Evolutionary conservation across 2,888 invertebrate genomes (phyloP), one percentile per base, ranked within the genome.

Genomic region (Luffia ferchaultella): DNA sequence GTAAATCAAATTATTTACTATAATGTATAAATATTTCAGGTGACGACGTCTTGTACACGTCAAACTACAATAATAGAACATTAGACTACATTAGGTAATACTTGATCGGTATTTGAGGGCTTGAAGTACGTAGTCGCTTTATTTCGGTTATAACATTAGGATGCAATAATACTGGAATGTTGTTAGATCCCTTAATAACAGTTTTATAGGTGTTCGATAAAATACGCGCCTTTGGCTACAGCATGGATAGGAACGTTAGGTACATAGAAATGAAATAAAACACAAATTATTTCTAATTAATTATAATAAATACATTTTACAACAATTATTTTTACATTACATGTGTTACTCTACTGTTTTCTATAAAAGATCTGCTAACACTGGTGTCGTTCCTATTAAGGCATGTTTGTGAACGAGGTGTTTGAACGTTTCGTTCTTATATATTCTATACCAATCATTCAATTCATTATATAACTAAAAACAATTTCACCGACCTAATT

Each of bases 241-340:
- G 40, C 9, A 40, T 43, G 43, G 9, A 43, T n/a, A 5, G 16
- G 45, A 18, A 43, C 20, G 44, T 50, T 45, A 30, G 46, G 51
- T 48, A 52, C 56, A 68, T 18, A 48, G 18, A 20, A 45, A 44
- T 46, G 45, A 42, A 46, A 50, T 45, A 50, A 15, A 18, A 44
- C 44, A 41, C 18, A 42, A 46, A 18, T 41, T 45, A 45, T 43
- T 68, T 70, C 73, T 67, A 67, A 70, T 70, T 67, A 67, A 70
- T n/a, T 76, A 71, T 76, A 76, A 73, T 83, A 84, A 84, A 84
- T 83, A 84, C 77, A 82, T 77, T 77, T 73, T 74, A 76, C 76
- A 80, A 78, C 76, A 79, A 70, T 73, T 76, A 76, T 74, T 72
- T 68, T 30, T 30, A 30, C 30, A 30, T 30, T 30, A 30, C 3